phyloP scores from a whole-genome alignment of 2,888 invertebrate species.

The Ceratothoa steindachneri region DNA sequence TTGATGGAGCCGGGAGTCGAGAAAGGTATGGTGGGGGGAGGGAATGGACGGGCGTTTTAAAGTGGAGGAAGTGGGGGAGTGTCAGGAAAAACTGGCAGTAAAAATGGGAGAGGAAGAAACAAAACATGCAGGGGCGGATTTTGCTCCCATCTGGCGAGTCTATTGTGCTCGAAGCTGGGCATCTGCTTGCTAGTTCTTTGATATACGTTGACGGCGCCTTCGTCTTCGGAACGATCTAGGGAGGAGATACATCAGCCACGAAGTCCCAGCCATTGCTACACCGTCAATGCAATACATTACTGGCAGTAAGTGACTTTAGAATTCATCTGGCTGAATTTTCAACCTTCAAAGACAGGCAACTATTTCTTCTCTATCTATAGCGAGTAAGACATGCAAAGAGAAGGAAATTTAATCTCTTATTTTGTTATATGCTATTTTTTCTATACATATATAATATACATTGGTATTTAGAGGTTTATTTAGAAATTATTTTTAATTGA shows the following conservation, averaged over 20 bases:
- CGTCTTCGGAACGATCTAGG: conserved; percentile 82
- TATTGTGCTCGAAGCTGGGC: conserved; percentile 69
- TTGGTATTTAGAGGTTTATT: no score
- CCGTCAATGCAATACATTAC: conserved; percentile 18
- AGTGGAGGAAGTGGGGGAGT: background rate
- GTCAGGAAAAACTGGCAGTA: background rate
- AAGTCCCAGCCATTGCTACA: background rate
- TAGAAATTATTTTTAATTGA: no score
- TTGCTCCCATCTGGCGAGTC: conserved; percentile 30
- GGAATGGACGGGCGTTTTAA: conserved; percentile 14
- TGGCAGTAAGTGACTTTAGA: background rate
- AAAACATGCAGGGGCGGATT: conserved; percentile 30
- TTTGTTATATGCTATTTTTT: no score
- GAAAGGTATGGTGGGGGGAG: no score
- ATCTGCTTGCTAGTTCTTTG: conserved; percentile 86
- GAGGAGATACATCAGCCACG: conserved; percentile 53
- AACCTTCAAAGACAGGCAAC: background rate
- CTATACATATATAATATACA: no score
- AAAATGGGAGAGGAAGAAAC: conserved; percentile 10
- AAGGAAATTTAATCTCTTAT: no score
- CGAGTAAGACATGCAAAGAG: background rate
- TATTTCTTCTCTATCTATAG: no score
- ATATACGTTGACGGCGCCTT: conserved; percentile 86
- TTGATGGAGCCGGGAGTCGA: conserved; percentile 1
- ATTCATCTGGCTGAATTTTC: no score